Percentiles rank a stretch among this genome's conserved stretches.
These are phyloP conservation scores for Hypena proboscidalis DNA, from an alignment of 2,888 invertebrate species.

Conservation along the genomic window DNA sequence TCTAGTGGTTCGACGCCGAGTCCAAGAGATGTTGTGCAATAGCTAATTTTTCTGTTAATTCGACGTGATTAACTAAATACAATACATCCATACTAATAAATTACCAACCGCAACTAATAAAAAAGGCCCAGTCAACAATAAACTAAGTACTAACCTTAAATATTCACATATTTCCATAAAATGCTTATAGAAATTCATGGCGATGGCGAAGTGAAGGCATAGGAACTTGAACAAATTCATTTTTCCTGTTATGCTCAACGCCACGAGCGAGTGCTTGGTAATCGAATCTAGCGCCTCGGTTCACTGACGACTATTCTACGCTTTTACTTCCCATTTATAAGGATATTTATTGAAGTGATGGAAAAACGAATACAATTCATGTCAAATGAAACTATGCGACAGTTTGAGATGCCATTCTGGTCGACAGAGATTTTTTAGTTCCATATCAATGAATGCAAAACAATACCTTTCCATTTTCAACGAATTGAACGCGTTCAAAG, in stretches of 20 bases:
- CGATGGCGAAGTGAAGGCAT: conserved; percentile 30
- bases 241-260: conserved; percentile 62
- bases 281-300: conserved; percentile 53
- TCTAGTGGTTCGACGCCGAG: no score
- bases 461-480: no score
- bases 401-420: no score
- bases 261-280: conserved; percentile 52
- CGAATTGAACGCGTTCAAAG: no score
- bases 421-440: no score
- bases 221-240: conserved; percentile 58
- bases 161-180: conserved; percentile 14
- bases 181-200: conserved; percentile 43
- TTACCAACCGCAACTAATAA: background rate
- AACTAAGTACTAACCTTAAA: conserved; percentile 10
- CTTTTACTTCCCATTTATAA: conserved; percentile 20
- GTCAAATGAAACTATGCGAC: no score
- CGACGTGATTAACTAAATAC: background rate
- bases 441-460: no score
- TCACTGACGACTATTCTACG: conserved; percentile 17
- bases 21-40: no score
- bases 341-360: conserved; percentile 5
- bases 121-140: background rate
- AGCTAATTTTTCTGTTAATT: no score
- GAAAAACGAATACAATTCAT: no score
- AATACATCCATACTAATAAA: background rate